Base-by-base conservation (phyloP, 2,888 invertebrate genomes). In the Sclerodermus sp. region DNA sequence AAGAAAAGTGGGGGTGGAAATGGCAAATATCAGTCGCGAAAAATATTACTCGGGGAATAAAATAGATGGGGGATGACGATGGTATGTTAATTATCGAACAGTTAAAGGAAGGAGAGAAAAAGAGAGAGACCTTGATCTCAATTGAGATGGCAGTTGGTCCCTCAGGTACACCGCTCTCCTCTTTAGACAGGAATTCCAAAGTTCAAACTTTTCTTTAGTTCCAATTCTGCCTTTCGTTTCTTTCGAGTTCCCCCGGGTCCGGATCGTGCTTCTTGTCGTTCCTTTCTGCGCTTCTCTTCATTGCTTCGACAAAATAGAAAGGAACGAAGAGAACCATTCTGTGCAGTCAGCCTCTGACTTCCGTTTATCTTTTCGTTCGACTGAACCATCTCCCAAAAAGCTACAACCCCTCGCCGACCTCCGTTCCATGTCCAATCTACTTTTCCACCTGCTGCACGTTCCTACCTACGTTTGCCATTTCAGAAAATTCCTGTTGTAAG, bases 401-500 rank as follows among this genome's bases (percentile, higher is more conserved):
- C 42, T 51, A 50, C 45, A 14, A 49, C 42, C 37, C 31, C 31
- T 32, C 38, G 47, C 45, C 40, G 42, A 47, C 45, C 47, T 41
- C 47, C 43, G 56, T 47, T 45, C 53, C 57, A 62, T 62, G 56
- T 62, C 65, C 69, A 68, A 70, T 70, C 64, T 70, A 58, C 52
- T 62, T 55, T 55, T 60, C 62, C 65, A 68, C 65, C 66, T 64
- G 64, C 60, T 64, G 62, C 65, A 57, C 57, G 58, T 56, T 56
- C 53, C 62, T 58, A 48, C n/a, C 34, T 13, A 34, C n/a, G 34
- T 13, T 34, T 13, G 34, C 34, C 34, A 34, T 34, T 34, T 47
- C 58, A 48, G 57, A 61, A 64, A 58, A 61, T 58, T 60, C 46
- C 49, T 52, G 52, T 56, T 47, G 47, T 43, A 43, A 52, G 40